These are phyloP conservation scores for Masticophis lateralis DNA, from an alignment of 2,797 vertebrate species.

Conservation along the genomic window DNA sequence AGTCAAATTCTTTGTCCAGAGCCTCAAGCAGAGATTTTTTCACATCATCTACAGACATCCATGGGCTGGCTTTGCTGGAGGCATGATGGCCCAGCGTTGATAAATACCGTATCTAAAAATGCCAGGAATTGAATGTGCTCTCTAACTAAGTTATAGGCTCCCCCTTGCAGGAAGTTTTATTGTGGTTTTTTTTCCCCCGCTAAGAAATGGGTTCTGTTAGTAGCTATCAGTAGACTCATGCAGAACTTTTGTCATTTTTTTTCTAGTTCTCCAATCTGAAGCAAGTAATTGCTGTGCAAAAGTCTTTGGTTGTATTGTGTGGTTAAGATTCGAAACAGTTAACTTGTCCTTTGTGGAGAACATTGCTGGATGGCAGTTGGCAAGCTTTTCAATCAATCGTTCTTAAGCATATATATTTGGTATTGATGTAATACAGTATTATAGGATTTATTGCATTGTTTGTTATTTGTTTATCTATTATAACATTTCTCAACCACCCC, in stretches of 20 bases:
- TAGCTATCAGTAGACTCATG: not conserved
- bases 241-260: not conserved
- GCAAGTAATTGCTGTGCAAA: not conserved
- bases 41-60: not conserved
- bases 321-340: not conserved
- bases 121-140: not conserved
- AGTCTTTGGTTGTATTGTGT: not conserved
- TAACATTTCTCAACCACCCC: not conserved
- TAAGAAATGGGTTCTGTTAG: not conserved
- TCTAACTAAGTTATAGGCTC: not conserved
- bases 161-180: not conserved
- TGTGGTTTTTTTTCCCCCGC: not conserved
- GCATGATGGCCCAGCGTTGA: not conserved
- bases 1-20: not conserved
- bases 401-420: not conserved
- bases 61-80: not conserved
- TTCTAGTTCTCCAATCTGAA: not conserved
- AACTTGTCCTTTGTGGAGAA: not conserved
- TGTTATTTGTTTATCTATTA: not conserved
- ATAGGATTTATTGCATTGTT: not conserved
- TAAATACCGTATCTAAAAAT: not conserved
- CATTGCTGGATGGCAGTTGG: not conserved
- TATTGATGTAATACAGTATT: not conserved
- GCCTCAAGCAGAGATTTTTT: not conserved
- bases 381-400: not conserved